A percentile compares a stretch with the other conserved stretches of the same genome.
Conservation (phyloP, 2,113 vertebrate genomes). For the Otocyon megalotis region DNA sequence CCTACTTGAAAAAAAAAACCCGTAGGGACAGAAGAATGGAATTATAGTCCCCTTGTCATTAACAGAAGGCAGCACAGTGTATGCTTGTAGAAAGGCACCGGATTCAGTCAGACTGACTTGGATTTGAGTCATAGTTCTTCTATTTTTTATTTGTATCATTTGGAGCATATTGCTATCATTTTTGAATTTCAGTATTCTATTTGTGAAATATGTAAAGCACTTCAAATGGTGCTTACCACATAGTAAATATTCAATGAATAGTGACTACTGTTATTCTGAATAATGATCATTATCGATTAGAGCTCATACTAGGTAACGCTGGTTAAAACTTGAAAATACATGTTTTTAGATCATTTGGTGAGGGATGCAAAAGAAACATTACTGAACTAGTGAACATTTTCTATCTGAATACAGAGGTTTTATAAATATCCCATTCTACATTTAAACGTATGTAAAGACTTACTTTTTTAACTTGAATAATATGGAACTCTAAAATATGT, state of each 20-base stretch:
- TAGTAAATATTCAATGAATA: background rate
- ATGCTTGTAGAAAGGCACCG: background rate
- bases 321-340: slow-evolving; percentile 27
- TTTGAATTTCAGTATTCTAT: slow-evolving; percentile 15
- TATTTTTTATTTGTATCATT: background rate
- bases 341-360: slow-evolving; percentile 24
- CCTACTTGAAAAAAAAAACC: background rate
- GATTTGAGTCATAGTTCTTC: background rate
- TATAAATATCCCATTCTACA: background rate
- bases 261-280: background rate
- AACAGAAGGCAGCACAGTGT: background rate
- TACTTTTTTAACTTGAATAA: slow-evolving; percentile 8
- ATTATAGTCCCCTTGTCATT: background rate
- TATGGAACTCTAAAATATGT: background rate
- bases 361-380: slow-evolving; percentile 8
- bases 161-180: background rate
- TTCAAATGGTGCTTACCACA: background rate
- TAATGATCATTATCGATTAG: slow-evolving; percentile 20
- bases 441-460: slow-evolving; percentile 15
- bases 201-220: background rate
- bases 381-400: background rate
- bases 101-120: background rate
- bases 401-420: background rate
- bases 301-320: background rate
- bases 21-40: background rate